Percentiles rank a stretch among this genome's conserved stretches.
Evolutionary conservation across 2,113 vertebrate species (phyloP).

Genomic region (Bagarius yarrelli): DNA sequence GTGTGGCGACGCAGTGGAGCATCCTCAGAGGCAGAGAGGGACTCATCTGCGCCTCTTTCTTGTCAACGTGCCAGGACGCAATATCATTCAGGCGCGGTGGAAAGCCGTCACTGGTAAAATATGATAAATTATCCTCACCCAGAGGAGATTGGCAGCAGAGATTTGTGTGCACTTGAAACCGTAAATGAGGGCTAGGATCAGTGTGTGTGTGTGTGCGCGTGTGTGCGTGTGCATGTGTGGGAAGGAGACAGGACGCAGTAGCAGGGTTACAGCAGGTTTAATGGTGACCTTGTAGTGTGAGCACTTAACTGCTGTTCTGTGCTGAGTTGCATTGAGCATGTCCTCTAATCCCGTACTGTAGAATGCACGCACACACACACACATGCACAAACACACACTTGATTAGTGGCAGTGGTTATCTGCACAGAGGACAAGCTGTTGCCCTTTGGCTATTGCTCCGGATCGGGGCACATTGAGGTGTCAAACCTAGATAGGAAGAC

Average conservation of each 20-base stretch:
- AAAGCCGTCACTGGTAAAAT: slow-evolving; percentile 73
- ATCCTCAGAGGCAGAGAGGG: slow-evolving; percentile 40
- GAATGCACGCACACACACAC: slow-evolving; percentile 53
- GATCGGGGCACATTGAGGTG: slow-evolving; percentile 76
- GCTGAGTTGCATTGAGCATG: slow-evolving; percentile 71
- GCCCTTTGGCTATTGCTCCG: slow-evolving; percentile 74
- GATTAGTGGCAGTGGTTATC: slow-evolving; percentile 84
- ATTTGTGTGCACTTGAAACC: slow-evolving; percentile 26
- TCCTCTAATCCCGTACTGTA: slow-evolving; percentile 80
- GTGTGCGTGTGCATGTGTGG: slow-evolving; percentile 40
- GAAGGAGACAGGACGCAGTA: slow-evolving; percentile 22
- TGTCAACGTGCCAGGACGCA: slow-evolving; percentile 67
- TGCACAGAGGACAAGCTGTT: slow-evolving; percentile 76
- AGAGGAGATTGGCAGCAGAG: slow-evolving; percentile 60
- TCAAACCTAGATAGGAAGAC: slow-evolving; percentile 66
- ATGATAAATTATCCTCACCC: slow-evolving; percentile 76
- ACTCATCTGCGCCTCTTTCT: slow-evolving; percentile 37
- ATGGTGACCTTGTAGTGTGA: slow-evolving; percentile 75
- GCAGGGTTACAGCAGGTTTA: slow-evolving; percentile 63
- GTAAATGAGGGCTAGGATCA: slow-evolving; percentile 1
- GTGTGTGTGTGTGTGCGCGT: slow-evolving; percentile 28
- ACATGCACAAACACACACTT: slow-evolving; percentile 62
- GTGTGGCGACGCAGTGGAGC: slow-evolving; percentile 35
- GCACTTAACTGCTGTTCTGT: slow-evolving; percentile 68
- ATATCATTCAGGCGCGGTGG: slow-evolving; percentile 73